These are phyloP conservation scores for Drosophila mimica DNA, from an alignment of 2,888 invertebrate genomes.

Conservation along the genomic window DNA sequence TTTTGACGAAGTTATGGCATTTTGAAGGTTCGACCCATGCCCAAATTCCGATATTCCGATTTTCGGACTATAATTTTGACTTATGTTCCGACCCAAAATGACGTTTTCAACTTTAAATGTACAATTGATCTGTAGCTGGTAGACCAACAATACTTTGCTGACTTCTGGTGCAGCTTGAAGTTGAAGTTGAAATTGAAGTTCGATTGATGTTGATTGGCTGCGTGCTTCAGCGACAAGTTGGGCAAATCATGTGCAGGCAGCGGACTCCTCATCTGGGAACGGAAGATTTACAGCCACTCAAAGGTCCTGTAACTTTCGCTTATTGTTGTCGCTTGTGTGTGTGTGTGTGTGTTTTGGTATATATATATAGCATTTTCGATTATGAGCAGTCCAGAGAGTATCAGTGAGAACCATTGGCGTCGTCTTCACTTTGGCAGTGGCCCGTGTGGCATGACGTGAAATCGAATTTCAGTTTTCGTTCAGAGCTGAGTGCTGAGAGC, in stretches of 20 bases:
- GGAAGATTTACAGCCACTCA: slow-evolving; percentile 46
- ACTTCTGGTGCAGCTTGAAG: slow-evolving; percentile 72
- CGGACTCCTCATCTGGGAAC: slow-evolving; percentile 45
- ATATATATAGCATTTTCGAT: slow-evolving; percentile 30
- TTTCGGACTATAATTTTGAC: too few species aligned
- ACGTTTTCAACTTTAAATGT: too few species aligned
- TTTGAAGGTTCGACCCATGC: too few species aligned
- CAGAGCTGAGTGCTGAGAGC: slow-evolving; percentile 37
- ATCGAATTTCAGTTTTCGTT: slow-evolving; percentile 69
- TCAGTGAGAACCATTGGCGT: slow-evolving; percentile 38
- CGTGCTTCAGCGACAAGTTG: slow-evolving; percentile 79
- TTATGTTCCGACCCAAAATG: too few species aligned
- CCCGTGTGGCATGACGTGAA: slow-evolving; percentile 63
- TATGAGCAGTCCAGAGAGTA: slow-evolving; percentile 54
- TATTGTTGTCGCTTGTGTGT: slow-evolving; percentile 54
- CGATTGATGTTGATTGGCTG: slow-evolving; percentile 84
- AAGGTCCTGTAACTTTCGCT: slow-evolving; percentile 72
- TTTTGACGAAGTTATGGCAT: too few species aligned
- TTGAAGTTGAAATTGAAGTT: slow-evolving; percentile 82
- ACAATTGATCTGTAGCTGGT: neutral
- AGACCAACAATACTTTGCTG: slow-evolving; percentile 47
- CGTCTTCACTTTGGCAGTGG: slow-evolving; percentile 41
- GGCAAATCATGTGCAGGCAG: slow-evolving; percentile 71
- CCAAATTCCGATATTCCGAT: too few species aligned
- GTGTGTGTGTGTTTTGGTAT: slow-evolving; percentile 2